A percentile compares a stretch with the other conserved stretches of the same genome.
These are phyloP conservation scores for Oxystoma pomonae DNA, from an alignment of 2,888 invertebrate genomes.

Conservation along the genomic window DNA sequence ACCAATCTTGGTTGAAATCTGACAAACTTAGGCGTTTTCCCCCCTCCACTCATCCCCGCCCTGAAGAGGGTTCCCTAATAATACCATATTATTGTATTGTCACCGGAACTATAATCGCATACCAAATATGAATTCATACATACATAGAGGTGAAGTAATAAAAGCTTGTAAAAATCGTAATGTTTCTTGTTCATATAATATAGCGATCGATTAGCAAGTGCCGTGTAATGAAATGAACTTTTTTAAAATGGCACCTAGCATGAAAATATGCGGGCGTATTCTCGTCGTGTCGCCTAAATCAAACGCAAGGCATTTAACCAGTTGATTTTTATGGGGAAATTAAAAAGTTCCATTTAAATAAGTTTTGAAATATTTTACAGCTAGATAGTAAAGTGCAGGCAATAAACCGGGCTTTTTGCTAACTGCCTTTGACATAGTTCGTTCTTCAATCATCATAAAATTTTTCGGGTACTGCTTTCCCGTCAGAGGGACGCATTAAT, in stretches of 20 bases:
- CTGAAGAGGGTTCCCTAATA: too few relatives aligned
- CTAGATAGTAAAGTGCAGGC: constrained; percentile 42
- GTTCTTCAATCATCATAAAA: constrained; percentile 47
- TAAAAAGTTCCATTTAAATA: constrained; percentile 47
- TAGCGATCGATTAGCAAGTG: too few relatives aligned
- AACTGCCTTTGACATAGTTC: constrained; percentile 38
- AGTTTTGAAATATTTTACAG: constrained; percentile 44
- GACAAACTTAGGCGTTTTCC: too few relatives aligned
- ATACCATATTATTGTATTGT: too few relatives aligned
- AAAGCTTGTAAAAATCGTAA: too few relatives aligned
- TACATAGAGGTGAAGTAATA: too few relatives aligned
- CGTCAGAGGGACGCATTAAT: constrained; percentile 43
- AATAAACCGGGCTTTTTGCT: constrained; percentile 39
- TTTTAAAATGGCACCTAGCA: constrained; percentile 15
- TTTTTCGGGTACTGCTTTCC: constrained; percentile 37
- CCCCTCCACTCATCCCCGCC: too few relatives aligned
- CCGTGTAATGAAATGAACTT: neutral
- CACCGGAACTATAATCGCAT: too few relatives aligned
- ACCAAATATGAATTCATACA: too few relatives aligned
- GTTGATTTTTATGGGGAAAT: constrained; percentile 46
- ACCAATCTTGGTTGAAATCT: too few relatives aligned
- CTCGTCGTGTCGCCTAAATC: constrained; percentile 40
- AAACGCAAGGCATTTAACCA: constrained; percentile 44
- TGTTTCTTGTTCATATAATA: too few relatives aligned
- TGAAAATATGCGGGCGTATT: constrained; percentile 34